Evolutionary conservation across 2,113 vertebrate genomes (phyloP).

Genomic region (Alligator sinensis): DNA sequence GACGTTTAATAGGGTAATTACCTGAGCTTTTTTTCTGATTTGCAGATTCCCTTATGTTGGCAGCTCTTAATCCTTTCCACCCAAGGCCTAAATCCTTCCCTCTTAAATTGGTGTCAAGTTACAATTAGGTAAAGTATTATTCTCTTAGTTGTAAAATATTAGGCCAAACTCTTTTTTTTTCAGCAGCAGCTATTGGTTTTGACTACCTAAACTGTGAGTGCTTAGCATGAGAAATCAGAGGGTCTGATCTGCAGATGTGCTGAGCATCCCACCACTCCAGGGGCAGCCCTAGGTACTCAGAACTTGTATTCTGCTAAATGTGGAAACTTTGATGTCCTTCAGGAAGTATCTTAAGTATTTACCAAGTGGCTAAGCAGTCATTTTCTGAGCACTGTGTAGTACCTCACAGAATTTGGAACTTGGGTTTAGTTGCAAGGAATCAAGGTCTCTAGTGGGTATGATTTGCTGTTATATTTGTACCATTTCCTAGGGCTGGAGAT

Average conservation of each 20-base stretch:
- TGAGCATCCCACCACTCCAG: not conserved
- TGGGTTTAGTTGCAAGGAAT: not conserved
- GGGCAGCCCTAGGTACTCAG: not conserved
- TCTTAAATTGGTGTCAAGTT: not conserved
- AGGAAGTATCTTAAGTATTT: not conserved
- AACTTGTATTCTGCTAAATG: not conserved
- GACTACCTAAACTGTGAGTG: accelerated
- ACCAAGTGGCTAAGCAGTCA: not conserved
- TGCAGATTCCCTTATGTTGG: not conserved
- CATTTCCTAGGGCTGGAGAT: not conserved
- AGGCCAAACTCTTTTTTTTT: not conserved
- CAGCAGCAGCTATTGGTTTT: not conserved
- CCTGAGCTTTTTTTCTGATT: not conserved
- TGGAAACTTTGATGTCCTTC: not conserved
- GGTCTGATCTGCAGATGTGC: not conserved
- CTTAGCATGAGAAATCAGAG: not conserved
- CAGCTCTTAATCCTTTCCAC: not conserved
- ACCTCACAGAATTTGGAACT: not conserved
- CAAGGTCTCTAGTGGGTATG: not conserved
- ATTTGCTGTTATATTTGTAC: not conserved
- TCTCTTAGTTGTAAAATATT: not conserved
- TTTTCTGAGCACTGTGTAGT: not conserved
- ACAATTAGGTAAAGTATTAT: not conserved
- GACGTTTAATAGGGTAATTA: not conserved
- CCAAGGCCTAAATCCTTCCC: not conserved